phyloP scores from a whole-genome alignment of 1,140 invertebrate species.

The Drosophila miranda region DNA sequence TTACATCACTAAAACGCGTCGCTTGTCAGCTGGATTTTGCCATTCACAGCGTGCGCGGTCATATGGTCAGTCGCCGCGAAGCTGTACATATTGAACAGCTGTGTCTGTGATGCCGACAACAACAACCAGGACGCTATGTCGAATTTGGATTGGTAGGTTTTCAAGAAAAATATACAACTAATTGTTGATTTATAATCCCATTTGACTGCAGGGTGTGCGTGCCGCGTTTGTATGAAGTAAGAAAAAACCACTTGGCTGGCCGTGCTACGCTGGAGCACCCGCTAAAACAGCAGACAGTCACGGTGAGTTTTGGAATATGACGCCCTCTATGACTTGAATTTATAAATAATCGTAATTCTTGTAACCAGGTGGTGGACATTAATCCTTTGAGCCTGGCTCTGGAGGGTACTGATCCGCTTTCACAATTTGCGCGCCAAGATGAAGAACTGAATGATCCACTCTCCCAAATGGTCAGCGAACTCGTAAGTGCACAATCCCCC shows the following conservation, averaged over 20 bases:
- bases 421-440: slow-evolving; percentile 87
- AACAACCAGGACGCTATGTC: slow-evolving; percentile 54
- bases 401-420: slow-evolving; percentile 89
- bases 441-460: slow-evolving; percentile 84
- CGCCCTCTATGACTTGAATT: slow-evolving; percentile 8
- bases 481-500: slow-evolving; percentile 79
- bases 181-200: slow-evolving; percentile 29
- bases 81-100: slow-evolving; percentile 17
- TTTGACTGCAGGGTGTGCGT: slow-evolving; percentile 55
- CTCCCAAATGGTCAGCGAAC: slow-evolving; percentile 86
- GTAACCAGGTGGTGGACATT: slow-evolving; percentile 51
- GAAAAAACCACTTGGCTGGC: slow-evolving; percentile 46
- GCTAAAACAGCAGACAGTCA: slow-evolving; percentile 52
- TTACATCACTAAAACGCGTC: no score
- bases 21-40: slow-evolving; percentile 49
- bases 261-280: slow-evolving; percentile 61
- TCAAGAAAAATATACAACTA: slow-evolving; percentile 45
- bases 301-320: slow-evolving; percentile 20
- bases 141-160: slow-evolving; percentile 65
- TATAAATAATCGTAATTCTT: not conserved
- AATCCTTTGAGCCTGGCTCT: slow-evolving; percentile 85
- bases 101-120: slow-evolving; percentile 44
- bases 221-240: slow-evolving; percentile 62
- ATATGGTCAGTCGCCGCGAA: slow-evolving; percentile 20
- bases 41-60: slow-evolving; percentile 33